Conservation (phyloP, 2,797 vertebrate genomes). For the Lepilemur ruficaudatus region DNA sequence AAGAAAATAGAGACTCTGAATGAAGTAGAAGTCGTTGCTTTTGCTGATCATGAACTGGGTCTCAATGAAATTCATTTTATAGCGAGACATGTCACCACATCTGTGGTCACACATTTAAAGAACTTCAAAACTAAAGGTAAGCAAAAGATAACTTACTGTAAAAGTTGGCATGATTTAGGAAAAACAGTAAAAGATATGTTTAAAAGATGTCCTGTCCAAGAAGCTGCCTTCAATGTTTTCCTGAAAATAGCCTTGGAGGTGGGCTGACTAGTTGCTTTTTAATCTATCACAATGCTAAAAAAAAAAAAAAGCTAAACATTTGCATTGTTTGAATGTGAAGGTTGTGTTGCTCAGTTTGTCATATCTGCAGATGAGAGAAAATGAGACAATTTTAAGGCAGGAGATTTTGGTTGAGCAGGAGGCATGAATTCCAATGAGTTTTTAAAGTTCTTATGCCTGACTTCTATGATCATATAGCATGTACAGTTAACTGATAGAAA, state of each 20-base stretch:
- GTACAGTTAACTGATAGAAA: not conserved
- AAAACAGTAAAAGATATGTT: not conserved
- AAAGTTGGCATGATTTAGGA: not conserved
- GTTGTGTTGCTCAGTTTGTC: not conserved
- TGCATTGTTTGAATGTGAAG: not conserved
- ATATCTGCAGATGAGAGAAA: not conserved
- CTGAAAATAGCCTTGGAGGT: not conserved
- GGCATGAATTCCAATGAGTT: not conserved
- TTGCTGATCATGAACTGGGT: conserved; percentile 73
- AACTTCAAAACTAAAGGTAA: conserved; percentile 66
- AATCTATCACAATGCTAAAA: not conserved
- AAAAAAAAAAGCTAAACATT: not conserved
- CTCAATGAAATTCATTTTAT: conserved; percentile 75
- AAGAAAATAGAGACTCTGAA: not conserved
- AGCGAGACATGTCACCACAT: conserved; percentile 71
- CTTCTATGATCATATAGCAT: not conserved
- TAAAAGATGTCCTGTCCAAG: not conserved
- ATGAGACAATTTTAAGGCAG: not conserved
- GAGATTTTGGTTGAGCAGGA: not conserved
- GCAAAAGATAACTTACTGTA: not conserved
- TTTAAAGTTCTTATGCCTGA: not conserved
- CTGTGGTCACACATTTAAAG: conserved; percentile 71
- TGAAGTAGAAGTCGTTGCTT: conserved; percentile 51
- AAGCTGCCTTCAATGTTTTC: not conserved
- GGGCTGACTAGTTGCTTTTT: not conserved